Base-by-base conservation (phyloP, 2,113 vertebrate species). In the Bubalus kerabau region DNA sequence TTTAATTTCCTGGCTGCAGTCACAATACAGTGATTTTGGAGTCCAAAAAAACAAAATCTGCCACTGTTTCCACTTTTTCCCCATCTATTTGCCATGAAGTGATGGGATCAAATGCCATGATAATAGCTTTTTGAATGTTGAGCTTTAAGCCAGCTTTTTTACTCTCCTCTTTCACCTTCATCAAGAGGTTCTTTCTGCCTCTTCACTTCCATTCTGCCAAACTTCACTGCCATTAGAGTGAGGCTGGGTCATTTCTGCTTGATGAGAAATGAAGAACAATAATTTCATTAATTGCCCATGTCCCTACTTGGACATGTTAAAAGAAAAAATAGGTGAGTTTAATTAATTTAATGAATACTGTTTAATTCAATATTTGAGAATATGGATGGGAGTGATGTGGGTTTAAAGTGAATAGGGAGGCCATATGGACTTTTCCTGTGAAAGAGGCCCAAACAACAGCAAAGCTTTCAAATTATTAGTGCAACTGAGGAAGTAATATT, bases 291-390 rank as follows among this genome's bases (percentile, higher is more conserved):
- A 64, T 56, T 94, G 82, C 28, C 40, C 40, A 74, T 43, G 13
- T 83, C 80, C 48, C 24, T 92, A 74, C 26, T 85, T 78, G 50
- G 30, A 81, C 24, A 84, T 54, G 40, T 96, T 95, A 54, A 88
- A 95, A 92, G 87, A 78, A 92, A 76, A 85, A 93, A 40, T 43
- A 43, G 67, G 67, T 50, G 28, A 85, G 5, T 59, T 92, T 80
- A 93, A 87, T 93, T 30, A 85, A 95, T 82, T 62, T 87, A 85
- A 90, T 82, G 40, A 93, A 88, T 40, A 91, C 16, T 94, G 10
- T 87, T 94, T 60, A 87, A 46, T 93, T 95, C 90, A 84, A 28
- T 16, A 78, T 94, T 94, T 91, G 76, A 96, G 32, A 97, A 54
- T 67, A 89, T 86, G 48, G 32, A 62, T 82, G 26, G 32, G 10